phyloP scores from a whole-genome alignment of 2,113 vertebrate genomes.

The Rhinolophus ferrumequinum region DNA sequence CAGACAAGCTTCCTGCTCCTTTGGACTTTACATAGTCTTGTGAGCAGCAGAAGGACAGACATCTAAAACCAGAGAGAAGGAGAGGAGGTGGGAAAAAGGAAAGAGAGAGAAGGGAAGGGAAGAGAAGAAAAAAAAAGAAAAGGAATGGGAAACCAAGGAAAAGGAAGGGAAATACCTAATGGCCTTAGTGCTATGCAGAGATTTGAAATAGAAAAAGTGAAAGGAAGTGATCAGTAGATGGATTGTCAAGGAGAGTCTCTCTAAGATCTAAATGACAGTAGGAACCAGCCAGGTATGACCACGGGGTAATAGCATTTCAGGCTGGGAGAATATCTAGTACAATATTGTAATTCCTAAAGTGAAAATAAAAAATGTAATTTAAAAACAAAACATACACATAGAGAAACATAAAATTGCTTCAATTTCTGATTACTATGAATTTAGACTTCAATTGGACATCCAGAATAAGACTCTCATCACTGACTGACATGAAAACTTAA shows the following conservation, averaged over 20 bases:
- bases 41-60: not conserved
- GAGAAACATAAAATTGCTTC: not conserved
- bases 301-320: not conserved
- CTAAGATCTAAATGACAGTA: not conserved
- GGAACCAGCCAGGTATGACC: not conserved
- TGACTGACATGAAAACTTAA: not conserved
- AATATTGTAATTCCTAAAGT: not conserved
- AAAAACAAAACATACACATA: not conserved
- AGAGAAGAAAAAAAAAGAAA: not conserved
- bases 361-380: slow-evolving; percentile 47
- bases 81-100: not conserved
- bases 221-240: not conserved
- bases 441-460: slow-evolving; percentile 13
- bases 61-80: not conserved
- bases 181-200: not conserved
- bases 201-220: not conserved
- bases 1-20: not conserved
- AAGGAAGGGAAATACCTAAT: not conserved
- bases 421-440: not conserved
- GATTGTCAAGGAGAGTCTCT: not conserved
- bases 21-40: not conserved
- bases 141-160: not conserved
- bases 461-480: not conserved
- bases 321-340: not conserved
- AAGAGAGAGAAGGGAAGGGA: not conserved